Conservation (phyloP, 2,797 vertebrate species). For the Lophotriccus pileatus region DNA sequence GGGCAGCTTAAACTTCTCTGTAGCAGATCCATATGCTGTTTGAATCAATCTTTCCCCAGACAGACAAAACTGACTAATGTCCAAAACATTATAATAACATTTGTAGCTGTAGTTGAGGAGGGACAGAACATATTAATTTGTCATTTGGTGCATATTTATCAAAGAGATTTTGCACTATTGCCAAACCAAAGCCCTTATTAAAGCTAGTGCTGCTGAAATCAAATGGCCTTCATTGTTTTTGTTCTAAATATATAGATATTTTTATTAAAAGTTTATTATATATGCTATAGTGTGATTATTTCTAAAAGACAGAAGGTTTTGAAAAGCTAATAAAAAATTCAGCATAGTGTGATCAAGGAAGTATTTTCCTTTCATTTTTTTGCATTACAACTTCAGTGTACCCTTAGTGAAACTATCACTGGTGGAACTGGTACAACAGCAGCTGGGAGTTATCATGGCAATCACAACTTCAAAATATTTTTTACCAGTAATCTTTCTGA, state of each 20-base stretch:
- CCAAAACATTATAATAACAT: constrained; percentile 70
- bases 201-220: constrained; percentile 51
- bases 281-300: not conserved
- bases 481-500: not conserved
- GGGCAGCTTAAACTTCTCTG: constrained; percentile 47
- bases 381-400: not conserved
- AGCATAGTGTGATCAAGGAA: not conserved
- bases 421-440: not conserved
- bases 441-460: constrained; percentile 39
- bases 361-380: not conserved
- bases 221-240: constrained; percentile 51
- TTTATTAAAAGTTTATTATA: not conserved
- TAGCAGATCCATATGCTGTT: not conserved
- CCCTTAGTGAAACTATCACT: not conserved
- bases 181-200: constrained; percentile 62
- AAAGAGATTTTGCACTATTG: constrained; percentile 64
- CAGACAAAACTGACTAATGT: constrained; percentile 56
- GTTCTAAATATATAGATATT: not conserved
- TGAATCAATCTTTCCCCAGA: constrained; percentile 19
- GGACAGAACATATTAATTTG: constrained; percentile 71
- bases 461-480: constrained; percentile 29
- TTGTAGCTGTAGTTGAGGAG: constrained; percentile 64
- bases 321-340: not conserved
- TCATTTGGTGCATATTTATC: constrained; percentile 72
- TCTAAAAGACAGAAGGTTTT: not conserved